These are phyloP conservation scores for Rallus limicola DNA, from an alignment of 2,113 vertebrate species.

Conservation along the genomic window DNA sequence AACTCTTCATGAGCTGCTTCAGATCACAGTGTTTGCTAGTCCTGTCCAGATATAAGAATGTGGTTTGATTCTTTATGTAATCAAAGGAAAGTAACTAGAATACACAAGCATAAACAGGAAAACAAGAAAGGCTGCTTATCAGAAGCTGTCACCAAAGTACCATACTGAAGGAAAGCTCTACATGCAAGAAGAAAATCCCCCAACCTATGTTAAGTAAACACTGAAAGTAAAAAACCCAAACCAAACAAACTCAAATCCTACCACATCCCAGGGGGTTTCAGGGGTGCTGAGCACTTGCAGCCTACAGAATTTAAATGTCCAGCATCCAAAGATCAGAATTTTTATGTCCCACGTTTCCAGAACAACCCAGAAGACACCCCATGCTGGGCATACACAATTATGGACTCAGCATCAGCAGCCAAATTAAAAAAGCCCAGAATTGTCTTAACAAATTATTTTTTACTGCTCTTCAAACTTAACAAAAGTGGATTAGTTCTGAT, in stretches of 20 bases:
- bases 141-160: neutral
- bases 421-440: neutral
- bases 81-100: neutral
- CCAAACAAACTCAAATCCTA: neutral
- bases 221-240: neutral
- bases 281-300: neutral
- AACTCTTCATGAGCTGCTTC: slow-evolving; percentile 33
- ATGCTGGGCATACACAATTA: neutral
- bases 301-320: neutral
- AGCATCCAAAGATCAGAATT: neutral
- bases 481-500: slow-evolving; percentile 27
- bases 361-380: neutral
- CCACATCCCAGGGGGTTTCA: neutral
- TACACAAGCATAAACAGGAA: neutral
- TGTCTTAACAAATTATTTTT: neutral
- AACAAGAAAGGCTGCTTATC: neutral
- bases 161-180: neutral
- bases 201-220: neutral
- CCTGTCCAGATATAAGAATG: neutral
- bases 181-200: neutral
- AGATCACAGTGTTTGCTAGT: neutral
- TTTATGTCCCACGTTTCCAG: neutral
- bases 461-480: slow-evolving; percentile 19
- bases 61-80: neutral
- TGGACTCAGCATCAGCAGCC: neutral